Percentiles rank a stretch among this genome's conserved stretches.
Conservation (phyloP, 2,888 invertebrate genomes). For the Podabrus alpinus region DNA sequence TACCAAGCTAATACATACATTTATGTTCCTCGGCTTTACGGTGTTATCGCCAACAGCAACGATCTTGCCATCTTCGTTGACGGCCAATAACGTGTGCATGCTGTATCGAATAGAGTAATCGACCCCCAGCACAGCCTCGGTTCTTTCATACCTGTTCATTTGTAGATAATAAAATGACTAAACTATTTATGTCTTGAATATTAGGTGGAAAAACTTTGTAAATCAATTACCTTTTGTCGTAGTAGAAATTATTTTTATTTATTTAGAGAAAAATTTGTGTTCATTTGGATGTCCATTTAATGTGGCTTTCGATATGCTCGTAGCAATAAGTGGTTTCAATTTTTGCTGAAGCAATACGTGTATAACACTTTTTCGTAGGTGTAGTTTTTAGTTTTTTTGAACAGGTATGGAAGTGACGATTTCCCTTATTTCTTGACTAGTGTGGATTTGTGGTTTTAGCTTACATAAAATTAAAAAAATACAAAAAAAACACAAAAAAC, state of each 20-base stretch:
- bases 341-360: background rate
- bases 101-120: conserved; percentile 55
- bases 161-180: conserved; percentile 6
- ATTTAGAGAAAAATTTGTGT: background rate
- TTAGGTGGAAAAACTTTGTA: background rate
- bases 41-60: conserved; percentile 82
- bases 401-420: conserved; percentile 22
- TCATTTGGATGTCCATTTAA: background rate
- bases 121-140: conserved; percentile 48
- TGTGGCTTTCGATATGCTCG: background rate
- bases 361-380: conserved; percentile 8
- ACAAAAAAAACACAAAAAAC: conserved; percentile 8
- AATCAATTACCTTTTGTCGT: background rate
- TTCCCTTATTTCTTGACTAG: conserved; percentile 23
- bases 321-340: background rate
- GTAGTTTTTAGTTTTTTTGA: conserved; percentile 10
- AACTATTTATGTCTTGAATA: background rate
- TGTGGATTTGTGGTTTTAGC: conserved; percentile 31
- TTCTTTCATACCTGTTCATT: conserved; percentile 37
- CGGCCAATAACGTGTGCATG: conserved; percentile 54
- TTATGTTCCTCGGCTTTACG: conserved; percentile 96
- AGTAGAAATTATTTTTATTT: background rate
- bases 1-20: conserved; percentile 87
- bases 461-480: background rate
- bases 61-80: conserved; percentile 66